phyloP scores from a whole-genome alignment of 2,797 vertebrate species.

The Hydrocynus forskahlii region DNA sequence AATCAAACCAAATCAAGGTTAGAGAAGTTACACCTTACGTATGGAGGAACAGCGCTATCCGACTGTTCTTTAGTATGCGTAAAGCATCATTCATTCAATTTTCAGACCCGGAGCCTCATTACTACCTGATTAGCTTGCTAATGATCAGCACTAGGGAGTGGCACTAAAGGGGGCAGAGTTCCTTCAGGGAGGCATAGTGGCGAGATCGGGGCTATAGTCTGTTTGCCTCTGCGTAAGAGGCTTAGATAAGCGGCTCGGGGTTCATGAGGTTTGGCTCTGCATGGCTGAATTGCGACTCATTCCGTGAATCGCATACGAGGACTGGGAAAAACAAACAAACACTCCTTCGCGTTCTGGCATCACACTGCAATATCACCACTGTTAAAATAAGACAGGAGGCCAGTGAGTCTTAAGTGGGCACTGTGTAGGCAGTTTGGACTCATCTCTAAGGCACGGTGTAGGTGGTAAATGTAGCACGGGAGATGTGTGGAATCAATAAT shows the following conservation, averaged over 20 bases:
- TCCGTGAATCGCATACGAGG: not conserved
- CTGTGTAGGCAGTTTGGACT: constrained; percentile 5
- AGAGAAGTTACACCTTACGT: not conserved
- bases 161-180: not conserved
- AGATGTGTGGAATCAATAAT: constrained; percentile 13
- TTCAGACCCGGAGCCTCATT: not conserved
- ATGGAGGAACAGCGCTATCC: not conserved
- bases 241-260: not conserved
- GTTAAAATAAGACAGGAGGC: constrained; percentile 21
- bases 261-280: not conserved
- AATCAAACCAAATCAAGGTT: not conserved
- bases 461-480: constrained; percentile 6
- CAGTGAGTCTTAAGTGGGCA: not conserved
- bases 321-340: not conserved
- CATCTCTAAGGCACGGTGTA: not conserved
- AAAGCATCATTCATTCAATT: not conserved
- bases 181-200: not conserved
- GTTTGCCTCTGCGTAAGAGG: constrained; percentile 8
- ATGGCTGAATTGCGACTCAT: not conserved
- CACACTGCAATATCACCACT: not conserved
- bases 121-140: constrained; percentile 3
- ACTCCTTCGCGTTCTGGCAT: not conserved
- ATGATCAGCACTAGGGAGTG: not conserved
- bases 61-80: not conserved
- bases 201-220: not conserved